Evolutionary conservation across 1,140 invertebrate genomes (phyloP).

Genomic region (Chymomyza costata): DNA sequence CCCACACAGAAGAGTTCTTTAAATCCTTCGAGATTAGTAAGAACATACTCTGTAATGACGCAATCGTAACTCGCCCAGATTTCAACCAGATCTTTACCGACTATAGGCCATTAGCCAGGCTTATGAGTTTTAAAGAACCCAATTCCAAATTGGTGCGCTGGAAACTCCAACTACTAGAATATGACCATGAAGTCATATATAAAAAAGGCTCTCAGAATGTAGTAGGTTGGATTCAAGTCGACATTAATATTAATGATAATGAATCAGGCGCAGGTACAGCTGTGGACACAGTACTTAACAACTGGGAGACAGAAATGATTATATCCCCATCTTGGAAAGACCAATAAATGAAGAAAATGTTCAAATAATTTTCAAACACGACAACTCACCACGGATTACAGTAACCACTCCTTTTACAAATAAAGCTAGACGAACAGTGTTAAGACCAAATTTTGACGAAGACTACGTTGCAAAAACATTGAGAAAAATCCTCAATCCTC

Average conservation of each 20-base stretch:
- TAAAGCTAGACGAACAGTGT: conserved; percentile 1
- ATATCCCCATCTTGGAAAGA: conserved; percentile 4
- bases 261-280: neutral
- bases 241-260: neutral
- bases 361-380: conserved; percentile 12
- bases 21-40: no score
- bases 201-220: conserved; percentile 16
- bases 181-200: conserved; percentile 9
- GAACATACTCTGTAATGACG: no score
- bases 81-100: no score
- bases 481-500: no score
- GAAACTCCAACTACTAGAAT: conserved; percentile 6
- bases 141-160: conserved; percentile 8
- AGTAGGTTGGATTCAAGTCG: conserved; percentile 2
- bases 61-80: no score
- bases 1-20: no score
- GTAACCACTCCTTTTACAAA: conserved; percentile 4
- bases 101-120: conserved; percentile 8
- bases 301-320: neutral
- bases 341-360: conserved; percentile 14
- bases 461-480: conserved; percentile 8
- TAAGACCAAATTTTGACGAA: neutral
- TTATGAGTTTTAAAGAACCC: conserved; percentile 16
- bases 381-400: neutral
- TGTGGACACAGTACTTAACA: neutral